phyloP scores from a whole-genome alignment of 2,797 vertebrate species.

The Bufotes viridis region DNA sequence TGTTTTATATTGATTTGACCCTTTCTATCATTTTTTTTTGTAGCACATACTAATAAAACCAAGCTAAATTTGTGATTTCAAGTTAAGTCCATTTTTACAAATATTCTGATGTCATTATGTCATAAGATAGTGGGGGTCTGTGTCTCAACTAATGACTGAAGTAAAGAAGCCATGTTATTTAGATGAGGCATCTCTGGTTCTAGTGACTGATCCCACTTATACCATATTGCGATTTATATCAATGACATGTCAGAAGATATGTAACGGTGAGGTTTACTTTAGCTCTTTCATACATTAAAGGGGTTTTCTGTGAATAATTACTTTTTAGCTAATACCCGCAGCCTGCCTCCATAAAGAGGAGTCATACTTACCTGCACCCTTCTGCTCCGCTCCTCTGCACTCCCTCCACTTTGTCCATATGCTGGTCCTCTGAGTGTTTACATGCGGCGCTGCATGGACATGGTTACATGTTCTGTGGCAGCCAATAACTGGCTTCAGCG shows the following conservation, averaged over 20 bases:
- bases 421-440: too few relatives aligned
- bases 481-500: too few relatives aligned
- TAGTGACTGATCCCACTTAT: neutral
- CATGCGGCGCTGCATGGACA: too few relatives aligned
- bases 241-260: neutral
- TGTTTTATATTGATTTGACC: slow-evolving; percentile 3
- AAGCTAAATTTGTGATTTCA: neutral
- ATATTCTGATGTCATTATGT: neutral
- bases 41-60: neutral
- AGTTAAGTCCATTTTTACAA: neutral
- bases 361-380: too few relatives aligned
- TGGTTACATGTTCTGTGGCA: too few relatives aligned
- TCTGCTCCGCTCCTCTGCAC: too few relatives aligned
- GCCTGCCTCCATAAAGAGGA: too few relatives aligned
- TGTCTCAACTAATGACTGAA: neutral
- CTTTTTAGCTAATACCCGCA: too few relatives aligned
- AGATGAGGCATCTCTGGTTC: neutral
- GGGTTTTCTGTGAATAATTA: neutral
- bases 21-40: neutral
- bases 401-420: too few relatives aligned
- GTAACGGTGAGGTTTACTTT: neutral
- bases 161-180: too few relatives aligned
- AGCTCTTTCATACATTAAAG: neutral
- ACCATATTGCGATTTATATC: neutral
- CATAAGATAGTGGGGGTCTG: neutral